Evolutionary conservation across 2,797 vertebrate species (phyloP).

Genomic region (Rhabdophis nuchalis): DNA sequence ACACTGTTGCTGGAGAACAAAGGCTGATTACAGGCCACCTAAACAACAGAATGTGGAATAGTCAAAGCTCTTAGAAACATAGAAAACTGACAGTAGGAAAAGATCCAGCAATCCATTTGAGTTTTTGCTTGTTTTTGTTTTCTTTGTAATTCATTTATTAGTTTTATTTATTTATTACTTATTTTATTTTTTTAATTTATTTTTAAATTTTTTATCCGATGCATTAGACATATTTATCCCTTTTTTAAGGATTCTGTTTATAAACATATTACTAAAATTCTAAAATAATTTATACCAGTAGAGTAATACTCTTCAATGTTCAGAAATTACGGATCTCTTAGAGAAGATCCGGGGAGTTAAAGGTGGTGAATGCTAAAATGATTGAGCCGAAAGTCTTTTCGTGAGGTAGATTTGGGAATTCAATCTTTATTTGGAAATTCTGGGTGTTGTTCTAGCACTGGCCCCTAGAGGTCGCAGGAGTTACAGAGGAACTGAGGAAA

Average conservation of each 20-base stretch:
- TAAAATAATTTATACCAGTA: not conserved
- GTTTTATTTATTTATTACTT: not conserved
- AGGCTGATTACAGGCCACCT: not conserved
- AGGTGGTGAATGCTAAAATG: not conserved
- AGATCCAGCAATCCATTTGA: not conserved
- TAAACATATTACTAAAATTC: not conserved
- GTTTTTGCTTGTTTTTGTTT: not conserved
- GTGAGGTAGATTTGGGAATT: not conserved
- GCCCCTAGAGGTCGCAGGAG: constrained; percentile 33
- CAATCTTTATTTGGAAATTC: not conserved
- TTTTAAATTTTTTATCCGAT: not conserved
- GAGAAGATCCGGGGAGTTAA: not conserved
- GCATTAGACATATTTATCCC: not conserved
- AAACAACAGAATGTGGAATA: not conserved
- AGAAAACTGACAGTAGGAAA: not conserved
- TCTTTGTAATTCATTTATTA: not conserved
- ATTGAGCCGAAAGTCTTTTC: not conserved
- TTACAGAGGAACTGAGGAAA: not conserved
- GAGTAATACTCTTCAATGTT: not conserved
- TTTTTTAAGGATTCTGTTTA: not conserved
- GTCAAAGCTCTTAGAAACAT: not conserved
- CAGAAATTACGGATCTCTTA: no score
- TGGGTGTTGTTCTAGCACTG: not conserved
- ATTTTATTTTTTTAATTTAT: not conserved
- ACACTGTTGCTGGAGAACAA: not conserved